Conservation (phyloP, 1,140 invertebrate genomes). For the Bombus pyrosoma region DNA sequence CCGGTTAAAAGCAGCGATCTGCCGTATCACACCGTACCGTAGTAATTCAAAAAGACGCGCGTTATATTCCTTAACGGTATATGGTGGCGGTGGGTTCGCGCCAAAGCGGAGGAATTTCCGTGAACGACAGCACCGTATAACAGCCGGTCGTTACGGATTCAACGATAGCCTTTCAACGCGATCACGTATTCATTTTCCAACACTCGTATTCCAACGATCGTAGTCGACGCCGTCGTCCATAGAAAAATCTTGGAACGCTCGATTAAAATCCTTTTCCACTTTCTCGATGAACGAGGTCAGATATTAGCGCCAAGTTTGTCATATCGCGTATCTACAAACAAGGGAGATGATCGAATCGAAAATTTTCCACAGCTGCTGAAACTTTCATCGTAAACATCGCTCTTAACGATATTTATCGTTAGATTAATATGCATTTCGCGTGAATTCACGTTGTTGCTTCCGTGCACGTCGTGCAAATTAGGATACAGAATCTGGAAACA, state of each 20-base stretch:
- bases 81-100: too few species aligned
- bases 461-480: too few species aligned
- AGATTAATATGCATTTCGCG: background rate
- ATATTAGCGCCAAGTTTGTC: too few species aligned
- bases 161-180: background rate
- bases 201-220: too few species aligned
- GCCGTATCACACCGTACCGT: background rate
- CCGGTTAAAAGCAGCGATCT: conserved; percentile 60
- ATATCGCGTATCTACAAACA: too few species aligned
- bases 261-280: background rate
- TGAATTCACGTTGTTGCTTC: background rate
- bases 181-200: background rate
- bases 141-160: too few species aligned
- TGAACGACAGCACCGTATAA: background rate
- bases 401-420: background rate
- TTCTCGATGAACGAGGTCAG: background rate
- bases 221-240: background rate
- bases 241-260: background rate
- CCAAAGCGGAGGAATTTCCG: background rate
- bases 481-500: background rate
- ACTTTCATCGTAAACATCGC: background rate
- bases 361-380: too few species aligned
- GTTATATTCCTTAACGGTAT: conserved; percentile 43
- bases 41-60: conserved; percentile 64
- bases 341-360: too few species aligned